phyloP scores from a whole-genome alignment of 2,113 vertebrate genomes.

The Ammodytes dubius region DNA sequence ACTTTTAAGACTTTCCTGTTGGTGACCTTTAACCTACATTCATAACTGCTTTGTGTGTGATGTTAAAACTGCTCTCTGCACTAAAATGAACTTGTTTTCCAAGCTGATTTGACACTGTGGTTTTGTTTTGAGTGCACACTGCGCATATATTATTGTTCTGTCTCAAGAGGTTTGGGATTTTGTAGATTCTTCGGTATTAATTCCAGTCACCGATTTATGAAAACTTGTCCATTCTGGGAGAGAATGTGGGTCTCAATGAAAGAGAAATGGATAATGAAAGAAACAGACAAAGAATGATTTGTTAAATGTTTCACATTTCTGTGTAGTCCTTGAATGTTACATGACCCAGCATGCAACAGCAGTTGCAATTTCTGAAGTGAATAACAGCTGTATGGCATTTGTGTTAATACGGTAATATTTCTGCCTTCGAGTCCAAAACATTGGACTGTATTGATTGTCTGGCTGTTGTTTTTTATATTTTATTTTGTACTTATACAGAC shows the following conservation, averaged over 20 bases:
- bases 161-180: not conserved
- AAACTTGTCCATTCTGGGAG: not conserved
- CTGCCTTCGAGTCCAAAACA: conserved; percentile 13
- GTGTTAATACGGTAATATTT: conserved; percentile 2
- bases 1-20: conserved; percentile 1
- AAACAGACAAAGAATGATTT: not conserved
- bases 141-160: not conserved
- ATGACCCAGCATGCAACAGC: not conserved
- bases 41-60: not conserved
- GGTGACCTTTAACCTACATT: conserved; percentile 38
- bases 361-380: not conserved
- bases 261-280: not conserved
- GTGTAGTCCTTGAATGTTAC: not conserved
- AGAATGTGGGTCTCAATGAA: not conserved
- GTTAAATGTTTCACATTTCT: not conserved
- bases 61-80: not conserved
- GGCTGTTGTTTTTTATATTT: conserved; percentile 31
- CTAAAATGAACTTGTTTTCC: not conserved
- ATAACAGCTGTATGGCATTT: not conserved
- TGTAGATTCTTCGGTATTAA: not conserved
- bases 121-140: not conserved
- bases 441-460: conserved; percentile 4
- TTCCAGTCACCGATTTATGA: not conserved
- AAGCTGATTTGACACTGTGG: not conserved
- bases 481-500: conserved; percentile 41